Base-by-base conservation (phyloP, 2,888 invertebrate species). In the Tupiocoris notatus region DNA sequence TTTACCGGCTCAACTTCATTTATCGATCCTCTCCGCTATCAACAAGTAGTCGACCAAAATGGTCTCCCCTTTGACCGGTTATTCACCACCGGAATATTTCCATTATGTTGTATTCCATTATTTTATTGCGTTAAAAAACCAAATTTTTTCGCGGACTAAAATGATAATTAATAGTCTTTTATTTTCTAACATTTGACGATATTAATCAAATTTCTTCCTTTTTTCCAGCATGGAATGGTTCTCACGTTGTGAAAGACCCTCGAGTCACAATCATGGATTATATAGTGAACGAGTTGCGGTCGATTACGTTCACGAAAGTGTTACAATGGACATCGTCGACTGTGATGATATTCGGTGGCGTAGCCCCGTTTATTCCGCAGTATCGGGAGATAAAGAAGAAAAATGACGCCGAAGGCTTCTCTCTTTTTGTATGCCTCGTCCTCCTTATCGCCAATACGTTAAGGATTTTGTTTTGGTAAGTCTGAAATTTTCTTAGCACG, bases 381-480 rank as follows among this genome's bases (percentile, higher is more conserved):
- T 98, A 98, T 83, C 88, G 90, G 81, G 96, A 98, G 86, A 98
- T 99, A 78, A 92, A 89, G 83, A 89, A 88, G 81, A 92, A 93
- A 54, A 92, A 94, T 84, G 96, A 97, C 87, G 92, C 96, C 17
- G 96, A 97, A 82, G 99, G 99, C 12, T 99, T 99, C 86, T 98
- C 98, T 0, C 86, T 96, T 64, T 94, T 95, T 84, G 99, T 99
- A 71, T 99, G 99, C 84, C 88, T 99, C 81, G 93, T 96, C 22
- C 89, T 99, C 75, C 88, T 99, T 66, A 88, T 98, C 83, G 98
- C 99, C 78, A 99, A 99, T 84, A 97, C 95, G 75, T 88, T 99
- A 79, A 90, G 99, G 83, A 98, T 99, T 83, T 87, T 98, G 82
- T 99, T 99, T 87, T 99, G 99, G 99, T 98, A 87, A 86, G 91